Conservation (phyloP, 37 sponge, comb jelly and placozoan species). For the Haliclona indistincta region DNA sequence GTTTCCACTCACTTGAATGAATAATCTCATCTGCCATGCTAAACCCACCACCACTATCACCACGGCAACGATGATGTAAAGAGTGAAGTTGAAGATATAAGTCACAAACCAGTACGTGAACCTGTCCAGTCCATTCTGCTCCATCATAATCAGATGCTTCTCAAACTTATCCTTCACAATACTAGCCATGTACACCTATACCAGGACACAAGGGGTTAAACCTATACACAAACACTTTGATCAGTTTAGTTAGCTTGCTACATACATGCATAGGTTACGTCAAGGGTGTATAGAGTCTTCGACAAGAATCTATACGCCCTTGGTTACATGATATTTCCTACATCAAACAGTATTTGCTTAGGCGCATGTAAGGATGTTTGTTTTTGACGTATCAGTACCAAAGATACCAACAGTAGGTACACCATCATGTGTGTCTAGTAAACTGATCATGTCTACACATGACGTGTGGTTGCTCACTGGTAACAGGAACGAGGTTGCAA, state of each 20-base stretch:
- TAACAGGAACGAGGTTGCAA: constrained; percentile 64
- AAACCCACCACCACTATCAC: constrained; percentile 29
- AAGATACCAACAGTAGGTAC: no score
- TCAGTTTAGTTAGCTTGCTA: background rate
- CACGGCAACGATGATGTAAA: constrained; percentile 44
- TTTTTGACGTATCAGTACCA: no score
- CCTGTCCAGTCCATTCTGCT: constrained; percentile 74
- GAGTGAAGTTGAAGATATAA: constrained; percentile 53
- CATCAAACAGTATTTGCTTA: background rate
- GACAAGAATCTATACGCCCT: no score
- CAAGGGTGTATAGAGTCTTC: no score
- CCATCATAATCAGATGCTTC: constrained; percentile 89
- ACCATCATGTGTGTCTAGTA: background rate
- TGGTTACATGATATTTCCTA: background rate
- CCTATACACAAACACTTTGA: no score
- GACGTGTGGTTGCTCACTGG: constrained; percentile 51
- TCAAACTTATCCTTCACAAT: constrained; percentile 73
- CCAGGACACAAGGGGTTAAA: background rate
- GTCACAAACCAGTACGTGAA: constrained; percentile 73
- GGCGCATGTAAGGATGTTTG: background rate
- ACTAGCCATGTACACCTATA: constrained; percentile 56
- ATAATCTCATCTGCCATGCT: constrained; percentile 60
- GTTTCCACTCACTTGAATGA: constrained; percentile 77
- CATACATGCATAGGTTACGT: no score
- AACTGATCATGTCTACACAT: background rate